Evolutionary conservation across 2,113 vertebrate genomes (phyloP), one percentile per base, ranked within the genome.

Genomic region (Charina bottae): DNA sequence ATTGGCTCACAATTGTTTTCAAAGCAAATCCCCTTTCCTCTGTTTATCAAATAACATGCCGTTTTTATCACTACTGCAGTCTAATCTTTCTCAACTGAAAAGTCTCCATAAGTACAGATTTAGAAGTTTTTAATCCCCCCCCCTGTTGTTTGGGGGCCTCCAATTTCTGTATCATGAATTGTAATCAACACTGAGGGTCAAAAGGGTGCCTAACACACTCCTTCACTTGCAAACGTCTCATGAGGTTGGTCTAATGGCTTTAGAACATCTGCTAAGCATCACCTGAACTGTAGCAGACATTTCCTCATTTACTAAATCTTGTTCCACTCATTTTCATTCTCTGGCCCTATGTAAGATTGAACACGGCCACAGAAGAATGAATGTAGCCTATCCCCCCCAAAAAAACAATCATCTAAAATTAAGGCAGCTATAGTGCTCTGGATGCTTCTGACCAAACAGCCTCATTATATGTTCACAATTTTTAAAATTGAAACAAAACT

Each of bases 21-120:
- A 59, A 87, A 87, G 49, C n/a, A 17, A 72, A 2, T 6, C 64
- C 64, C 64, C n/a, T 72, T n/a, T 6, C 5, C n/a, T 33, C n/a
- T 19, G n/a, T 89, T 89, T 84, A 91, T 88, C 85, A 55, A 87
- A 55, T n/a, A 83, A 11, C 10, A 19, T 19, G 42, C 89, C 90
- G 0, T 85, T 92, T 54, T 89, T 89, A 19, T n/a, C 46, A 26
- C 15, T 26, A 60, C 42, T 11, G 53, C 7, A 84, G 89, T 90
- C 33, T 62, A 93, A 90, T 90, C 33, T 59, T 84, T 56, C 58
- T 83, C 60, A 33, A 91, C 87, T 78, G 58, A 0, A 68, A 72
- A 83, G 85, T 23, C 42, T 46, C 85, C 26, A 83, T 91, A 83
- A 23, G 64, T 59, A 0, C 46, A 56, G 10, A 58, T 6, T 85